Percentiles rank a stretch among this genome's conserved stretches.
Conservation (phyloP, 2,888 invertebrate genomes). For the Andrena fulva region DNA sequence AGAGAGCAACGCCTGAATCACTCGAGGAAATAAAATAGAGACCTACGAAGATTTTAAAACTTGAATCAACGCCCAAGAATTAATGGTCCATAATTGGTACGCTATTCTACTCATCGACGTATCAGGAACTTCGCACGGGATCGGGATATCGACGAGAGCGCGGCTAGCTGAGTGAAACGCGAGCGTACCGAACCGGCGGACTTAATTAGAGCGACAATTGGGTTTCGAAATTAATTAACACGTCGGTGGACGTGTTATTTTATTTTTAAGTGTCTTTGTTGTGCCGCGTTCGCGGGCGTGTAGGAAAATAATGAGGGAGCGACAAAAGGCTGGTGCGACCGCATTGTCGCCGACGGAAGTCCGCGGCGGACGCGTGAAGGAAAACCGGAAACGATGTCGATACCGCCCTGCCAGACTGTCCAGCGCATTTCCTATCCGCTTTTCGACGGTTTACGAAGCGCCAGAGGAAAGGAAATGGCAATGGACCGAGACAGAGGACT, state of each 20-base stretch:
- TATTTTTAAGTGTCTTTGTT: constrained; percentile 49
- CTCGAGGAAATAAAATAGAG: too few species aligned
- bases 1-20: neutral
- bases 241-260: neutral
- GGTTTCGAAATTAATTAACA: constrained; percentile 50
- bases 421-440: constrained; percentile 3
- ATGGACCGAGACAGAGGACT: constrained; percentile 16
- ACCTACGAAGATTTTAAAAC: too few species aligned
- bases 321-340: constrained; percentile 40
- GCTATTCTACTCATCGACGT: too few species aligned
- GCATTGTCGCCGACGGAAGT: constrained; percentile 59
- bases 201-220: constrained; percentile 35
- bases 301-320: constrained; percentile 57
- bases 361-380: constrained; percentile 46
- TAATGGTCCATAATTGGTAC: too few species aligned
- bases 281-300: constrained; percentile 5
- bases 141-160: neutral
- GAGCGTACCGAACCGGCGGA: neutral
- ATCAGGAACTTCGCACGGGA: neutral
- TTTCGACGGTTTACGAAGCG: constrained; percentile 70
- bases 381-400: constrained; percentile 57
- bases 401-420: constrained; percentile 28
- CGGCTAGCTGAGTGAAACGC: neutral
- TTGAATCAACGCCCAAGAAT: too few species aligned
- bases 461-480: constrained; percentile 62